Evolutionary conservation across 2,888 invertebrate genomes (phyloP), one percentile per base, ranked within the genome.

Genomic region (Hypomecis atomaria): DNA sequence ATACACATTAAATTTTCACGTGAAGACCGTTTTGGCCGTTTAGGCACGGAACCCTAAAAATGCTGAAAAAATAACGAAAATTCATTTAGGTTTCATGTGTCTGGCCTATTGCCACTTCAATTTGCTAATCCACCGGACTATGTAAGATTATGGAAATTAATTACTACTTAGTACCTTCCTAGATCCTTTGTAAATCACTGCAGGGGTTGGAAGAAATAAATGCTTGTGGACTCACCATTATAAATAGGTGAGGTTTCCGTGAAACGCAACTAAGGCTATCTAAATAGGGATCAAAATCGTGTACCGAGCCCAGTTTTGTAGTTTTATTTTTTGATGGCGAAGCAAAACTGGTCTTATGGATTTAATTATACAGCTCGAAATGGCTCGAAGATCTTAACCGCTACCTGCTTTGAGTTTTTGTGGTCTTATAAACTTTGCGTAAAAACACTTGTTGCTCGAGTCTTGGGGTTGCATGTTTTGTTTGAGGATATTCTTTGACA

Each of bases 371-470:
- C 82, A 83, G 88, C 86, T 84, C 79, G 83, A 84, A 89, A 87
- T 88, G 82, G 85, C 77, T 79, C 81, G 83, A 74, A 70, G 73
- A 73, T 77, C 72, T 72, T 70, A 70, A 76, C 78, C 74, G 79
- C 87, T 90, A 90, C 91, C 92, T 92, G 90, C 88, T 85, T 79
- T 69, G 67, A 77, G 85, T 87, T 90, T 90, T 90, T 90, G 86
- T 90, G 83, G 78, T 88, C 81, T 88, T 86, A 88, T 88, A 82
- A 54, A 59, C 85, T 85, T 88, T 85, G 86, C 87, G 85, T 85
- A 85, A 85, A 86, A 84, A 86, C 91, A 91, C 91, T 92, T 92
- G 90, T 90, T 89, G 89, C 86, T 85, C 79, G 77, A 87, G 86
- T 84, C 86, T 86, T 79, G 78, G 87, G 88, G 86, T 84, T 85